Evolutionary conservation across 2,113 vertebrate species (phyloP).

Genomic region (Vimba vimba): DNA sequence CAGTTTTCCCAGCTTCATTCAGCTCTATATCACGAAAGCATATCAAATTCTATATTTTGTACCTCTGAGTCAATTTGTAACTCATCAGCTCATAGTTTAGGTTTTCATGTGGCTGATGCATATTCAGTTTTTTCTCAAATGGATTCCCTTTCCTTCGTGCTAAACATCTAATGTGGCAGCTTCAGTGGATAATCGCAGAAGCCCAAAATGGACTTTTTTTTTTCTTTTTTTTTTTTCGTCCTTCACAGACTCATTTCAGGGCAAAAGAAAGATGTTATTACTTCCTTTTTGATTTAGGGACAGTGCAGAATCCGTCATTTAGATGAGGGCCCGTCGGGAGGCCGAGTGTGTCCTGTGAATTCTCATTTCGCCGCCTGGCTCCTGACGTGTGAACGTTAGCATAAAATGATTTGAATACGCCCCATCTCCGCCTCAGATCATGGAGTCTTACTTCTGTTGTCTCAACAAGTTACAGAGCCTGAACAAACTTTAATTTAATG

Average conservation of each 20-base stretch:
- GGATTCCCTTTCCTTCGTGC: conserved; percentile 47
- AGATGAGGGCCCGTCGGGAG: conserved; percentile 34
- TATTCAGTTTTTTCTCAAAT: conserved; percentile 41
- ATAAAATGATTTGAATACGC: conserved; percentile 55
- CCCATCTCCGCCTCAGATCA: conserved; percentile 55
- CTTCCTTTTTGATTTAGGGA: conserved; percentile 50
- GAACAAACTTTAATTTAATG: conserved; percentile 70
- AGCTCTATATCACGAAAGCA: conserved; percentile 53
- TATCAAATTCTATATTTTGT: conserved; percentile 59
- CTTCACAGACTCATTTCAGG: conserved; percentile 49
- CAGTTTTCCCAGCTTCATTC: conserved; percentile 60
- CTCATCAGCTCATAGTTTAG: conserved; percentile 48
- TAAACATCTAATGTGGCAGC: conserved; percentile 50
- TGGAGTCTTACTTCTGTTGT: conserved; percentile 62
- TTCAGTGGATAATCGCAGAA: conserved; percentile 49
- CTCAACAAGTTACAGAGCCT: conserved; percentile 65
- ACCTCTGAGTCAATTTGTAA: conserved; percentile 57
- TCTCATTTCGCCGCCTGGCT: conserved; percentile 4
- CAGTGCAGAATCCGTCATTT: conserved; percentile 19
- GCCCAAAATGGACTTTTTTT: conserved; percentile 41
- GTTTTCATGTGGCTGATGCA: conserved; percentile 38
- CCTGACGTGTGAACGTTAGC: conserved; percentile 41
- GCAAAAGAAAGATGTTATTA: conserved; percentile 43
- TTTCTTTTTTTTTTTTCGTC: background rate
- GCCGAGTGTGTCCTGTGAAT: conserved; percentile 27